These are phyloP conservation scores for Rhynchophorus ferrugineus DNA, from an alignment of 1,140 invertebrate species.

Conservation along the genomic window DNA sequence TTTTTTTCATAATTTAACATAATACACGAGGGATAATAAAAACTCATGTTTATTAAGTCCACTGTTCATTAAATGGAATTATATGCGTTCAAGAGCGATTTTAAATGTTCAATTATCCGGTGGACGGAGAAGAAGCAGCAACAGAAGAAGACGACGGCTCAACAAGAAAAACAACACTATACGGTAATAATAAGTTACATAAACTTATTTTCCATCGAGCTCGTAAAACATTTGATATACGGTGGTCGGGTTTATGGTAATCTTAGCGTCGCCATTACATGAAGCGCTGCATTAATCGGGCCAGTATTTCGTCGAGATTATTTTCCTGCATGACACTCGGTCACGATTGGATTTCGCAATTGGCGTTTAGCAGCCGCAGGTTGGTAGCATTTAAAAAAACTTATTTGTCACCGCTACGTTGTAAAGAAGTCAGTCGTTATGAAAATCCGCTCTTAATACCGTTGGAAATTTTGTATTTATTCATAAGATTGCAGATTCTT, in stretches of 20 bases:
- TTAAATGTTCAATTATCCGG: too few species aligned
- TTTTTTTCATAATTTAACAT: too few species aligned
- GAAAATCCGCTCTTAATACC: too few species aligned
- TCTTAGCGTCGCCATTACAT: neutral
- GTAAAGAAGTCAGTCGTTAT: neutral
- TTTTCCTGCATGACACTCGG: constrained; percentile 6
- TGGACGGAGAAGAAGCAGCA: neutral
- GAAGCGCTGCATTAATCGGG: constrained; percentile 1
- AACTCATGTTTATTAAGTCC: too few species aligned
- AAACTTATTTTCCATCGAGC: neutral
- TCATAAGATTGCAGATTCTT: too few species aligned
- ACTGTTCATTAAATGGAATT: too few species aligned
- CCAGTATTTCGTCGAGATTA: constrained; percentile 13
- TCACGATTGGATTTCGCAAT: neutral
- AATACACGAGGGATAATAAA: too few species aligned
- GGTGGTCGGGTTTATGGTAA: neutral
- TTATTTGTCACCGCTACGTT: neutral
- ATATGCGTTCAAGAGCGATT: too few species aligned
- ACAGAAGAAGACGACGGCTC: neutral
- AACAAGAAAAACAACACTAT: too few species aligned
- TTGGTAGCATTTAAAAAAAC: neutral
- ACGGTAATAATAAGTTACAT: neutral
- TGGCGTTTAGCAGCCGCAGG: constrained; percentile 5
- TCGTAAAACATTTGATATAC: constrained; percentile 11
- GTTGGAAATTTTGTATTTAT: too few species aligned